Evolutionary conservation across 2,888 invertebrate species (phyloP), one percentile per base, ranked within the genome.

Genomic region (Dastarcus helophoroides): DNA sequence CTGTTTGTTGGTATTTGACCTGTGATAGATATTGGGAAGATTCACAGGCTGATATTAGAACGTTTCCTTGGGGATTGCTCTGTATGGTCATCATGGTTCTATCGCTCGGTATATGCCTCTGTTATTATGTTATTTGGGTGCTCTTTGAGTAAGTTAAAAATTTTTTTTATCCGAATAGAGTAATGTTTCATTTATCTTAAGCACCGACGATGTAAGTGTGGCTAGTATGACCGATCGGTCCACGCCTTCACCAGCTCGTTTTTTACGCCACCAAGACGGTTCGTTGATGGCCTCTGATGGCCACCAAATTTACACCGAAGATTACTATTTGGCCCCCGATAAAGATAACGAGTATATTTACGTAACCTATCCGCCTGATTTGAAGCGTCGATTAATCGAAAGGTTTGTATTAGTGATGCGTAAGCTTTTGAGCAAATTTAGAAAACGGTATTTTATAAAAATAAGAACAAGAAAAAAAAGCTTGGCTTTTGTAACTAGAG

Each of bases 1-100:
- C 83, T 2, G 79, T 90, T 23, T 91, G 91, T 60, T 89, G 89
- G 79, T 90, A 88, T 62, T 65, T 91, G 51, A 86, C 86, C 41
- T 91, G 91, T 55, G 88, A 89, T 56, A 76, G 83, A 39, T 90
- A 88, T 61, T 90, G 89, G 88, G 86, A 90, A 60, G 85, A 86
- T 59, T 68, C 71, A 3, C 77, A 80, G 39, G 70, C 74, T 7
- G 74, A 79, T 41, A 72, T 78, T 28, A 71, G 81, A 44, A 76
- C 76, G 40, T 85, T 86, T 54, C 85, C 86, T 14, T 84, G 85
- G 82, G 83, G 83, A 27, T 67, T 76, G 29, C 62, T 76, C 29
- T 73, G 85, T 45, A 79, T 86, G 39, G 72, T 85, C 26, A 77
- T 85, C 39, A 79, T 85, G 51, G 76, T 88, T 29, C 69, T 88